Evolutionary conservation across 2,888 invertebrate genomes (phyloP).

Genomic region (Melanotus villosus): DNA sequence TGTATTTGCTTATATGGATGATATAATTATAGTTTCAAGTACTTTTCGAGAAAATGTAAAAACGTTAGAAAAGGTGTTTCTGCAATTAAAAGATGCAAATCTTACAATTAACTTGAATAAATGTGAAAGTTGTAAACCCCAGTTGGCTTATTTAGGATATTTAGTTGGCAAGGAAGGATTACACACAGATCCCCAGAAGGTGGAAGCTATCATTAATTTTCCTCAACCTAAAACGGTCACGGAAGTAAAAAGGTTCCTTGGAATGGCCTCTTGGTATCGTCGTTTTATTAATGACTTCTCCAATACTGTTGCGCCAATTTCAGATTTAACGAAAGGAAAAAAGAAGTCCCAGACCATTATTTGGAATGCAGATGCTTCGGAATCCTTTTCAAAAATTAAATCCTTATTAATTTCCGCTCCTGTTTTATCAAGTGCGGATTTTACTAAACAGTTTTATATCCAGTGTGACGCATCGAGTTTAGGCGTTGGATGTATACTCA

Average conservation of each 20-base stretch:
- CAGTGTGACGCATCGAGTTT: neutral
- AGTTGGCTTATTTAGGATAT: neutral
- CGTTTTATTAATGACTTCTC: constrained; percentile 49
- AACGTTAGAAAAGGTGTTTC: neutral
- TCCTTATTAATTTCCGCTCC: neutral
- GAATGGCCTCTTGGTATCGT: constrained; percentile 51
- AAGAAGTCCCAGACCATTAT: neutral
- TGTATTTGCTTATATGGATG: neutral
- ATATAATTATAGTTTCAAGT: neutral
- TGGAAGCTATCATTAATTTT: constrained; percentile 40
- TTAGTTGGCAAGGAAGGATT: constrained; percentile 45
- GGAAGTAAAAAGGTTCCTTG: constrained; percentile 44
- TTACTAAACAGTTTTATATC: neutral
- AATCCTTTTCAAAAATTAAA: neutral
- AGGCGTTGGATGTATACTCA: too few species aligned
- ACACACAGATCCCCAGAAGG: constrained; percentile 50
- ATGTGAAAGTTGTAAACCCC: neutral
- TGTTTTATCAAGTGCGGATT: neutral
- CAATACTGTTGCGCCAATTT: constrained; percentile 38
- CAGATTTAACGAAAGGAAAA: constrained; percentile 12
- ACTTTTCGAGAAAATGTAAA: neutral
- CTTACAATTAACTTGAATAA: neutral
- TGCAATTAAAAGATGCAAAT: neutral
- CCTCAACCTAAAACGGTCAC: constrained; percentile 30
- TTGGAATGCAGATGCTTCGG: neutral